Evolutionary conservation across 2,113 vertebrate genomes (phyloP).

Genomic region (Rhinopomastus cyanomelas): DNA sequence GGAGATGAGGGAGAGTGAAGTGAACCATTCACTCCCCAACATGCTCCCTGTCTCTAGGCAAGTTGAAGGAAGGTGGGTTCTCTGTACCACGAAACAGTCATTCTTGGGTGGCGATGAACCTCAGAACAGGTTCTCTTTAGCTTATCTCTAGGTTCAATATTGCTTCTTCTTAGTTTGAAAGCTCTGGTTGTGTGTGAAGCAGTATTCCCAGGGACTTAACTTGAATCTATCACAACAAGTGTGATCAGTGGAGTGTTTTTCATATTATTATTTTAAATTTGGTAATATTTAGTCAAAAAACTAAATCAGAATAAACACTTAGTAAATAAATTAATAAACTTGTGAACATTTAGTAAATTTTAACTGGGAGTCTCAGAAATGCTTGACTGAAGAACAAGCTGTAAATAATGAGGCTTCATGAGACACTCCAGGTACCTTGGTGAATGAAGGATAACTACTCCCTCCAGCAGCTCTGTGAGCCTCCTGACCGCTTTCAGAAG

Average conservation of each 20-base stretch:
- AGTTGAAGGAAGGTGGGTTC: fast-evolving
- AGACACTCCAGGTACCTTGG: neutral
- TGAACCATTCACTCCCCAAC: fast-evolving
- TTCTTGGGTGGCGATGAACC: neutral
- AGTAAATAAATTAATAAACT: neutral
- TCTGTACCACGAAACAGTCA: neutral
- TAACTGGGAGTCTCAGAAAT: neutral
- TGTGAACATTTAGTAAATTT: neutral
- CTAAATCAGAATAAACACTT: neutral
- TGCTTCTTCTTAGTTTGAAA: neutral
- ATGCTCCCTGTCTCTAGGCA: neutral
- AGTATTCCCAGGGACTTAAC: neutral
- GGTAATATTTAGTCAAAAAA: neutral
- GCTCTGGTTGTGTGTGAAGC: neutral
- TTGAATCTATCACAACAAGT: neutral
- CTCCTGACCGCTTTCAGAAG: neutral
- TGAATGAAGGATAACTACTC: neutral
- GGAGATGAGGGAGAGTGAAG: neutral
- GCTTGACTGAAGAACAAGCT: too few relatives aligned
- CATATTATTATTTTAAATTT: neutral
- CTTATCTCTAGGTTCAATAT: neutral
- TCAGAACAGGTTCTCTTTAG: neutral
- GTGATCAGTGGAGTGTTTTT: too few relatives aligned
- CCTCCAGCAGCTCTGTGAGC: neutral
- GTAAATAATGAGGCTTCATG: neutral